Base-by-base conservation (phyloP, 2,888 invertebrate species). In the Agrotis exclamationis region DNA sequence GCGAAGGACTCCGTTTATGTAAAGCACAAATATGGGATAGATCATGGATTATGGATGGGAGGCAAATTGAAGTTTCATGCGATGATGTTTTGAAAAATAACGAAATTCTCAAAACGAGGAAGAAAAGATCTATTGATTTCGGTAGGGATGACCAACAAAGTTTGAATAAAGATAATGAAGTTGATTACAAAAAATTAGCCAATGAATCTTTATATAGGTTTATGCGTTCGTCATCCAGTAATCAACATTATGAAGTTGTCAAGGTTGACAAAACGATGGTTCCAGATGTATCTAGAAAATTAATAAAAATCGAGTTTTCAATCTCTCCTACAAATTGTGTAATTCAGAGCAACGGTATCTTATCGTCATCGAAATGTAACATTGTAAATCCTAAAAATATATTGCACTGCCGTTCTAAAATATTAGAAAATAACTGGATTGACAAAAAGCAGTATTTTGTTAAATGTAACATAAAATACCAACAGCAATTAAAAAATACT, bases 21-120 rank as follows among this genome's bases (percentile, higher is more conserved):
- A 86, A 87, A 74, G 92, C 89, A 2, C 86, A 92, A 82, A 86
- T 95, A 58, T 97, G 97, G 97, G 96, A 97, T 62, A 94, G 96
- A 83, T 96, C 97, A 5, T 97, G 97, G 97, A 77, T 97, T 63
- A 93, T 96, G 60, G 93, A 96, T 63, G 93, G 93, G 7, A 91
- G 90, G 73, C 90, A 95, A 88, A 88, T 93, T 48, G 91, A 93
- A 78, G 93, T 94, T 22, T 85, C 80, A 39, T 94, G 94, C 78
- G 85, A 90, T 48, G 86, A 90, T 45, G 64, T 79, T 54, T 57
- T 45, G 45, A 74, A 54, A 16, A 51, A 51, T 20, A 59, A 54
- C 47, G 75, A 78, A 22, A 74, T 77, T 47, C 63, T 82, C 51
- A 67, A 71, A 5, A 39, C 47, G 11, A 87, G 79, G 74, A 82